A percentile compares a stretch with the other conserved stretches of the same genome.
These are phyloP conservation scores for Macrotus californicus DNA, from an alignment of 2,113 vertebrate species.

Conservation along the genomic window DNA sequence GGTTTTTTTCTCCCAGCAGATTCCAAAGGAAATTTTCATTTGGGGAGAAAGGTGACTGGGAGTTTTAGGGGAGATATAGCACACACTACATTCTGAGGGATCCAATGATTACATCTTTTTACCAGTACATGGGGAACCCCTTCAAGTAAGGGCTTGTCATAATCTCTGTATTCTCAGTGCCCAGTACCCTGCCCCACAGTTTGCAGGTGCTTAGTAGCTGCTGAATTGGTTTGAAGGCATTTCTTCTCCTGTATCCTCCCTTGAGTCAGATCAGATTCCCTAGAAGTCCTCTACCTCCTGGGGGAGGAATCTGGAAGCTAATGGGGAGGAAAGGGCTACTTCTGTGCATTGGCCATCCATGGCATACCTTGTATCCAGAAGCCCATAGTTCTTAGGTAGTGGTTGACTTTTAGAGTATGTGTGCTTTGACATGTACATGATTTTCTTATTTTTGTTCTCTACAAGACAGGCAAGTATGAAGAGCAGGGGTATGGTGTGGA, in stretches of 20 bases:
- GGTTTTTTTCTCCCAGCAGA: constrained; percentile 7
- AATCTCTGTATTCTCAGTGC: constrained; percentile 7
- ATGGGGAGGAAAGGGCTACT: background rate
- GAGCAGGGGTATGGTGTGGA: background rate
- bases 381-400: background rate
- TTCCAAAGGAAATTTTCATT: constrained; percentile 14
- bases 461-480: background rate
- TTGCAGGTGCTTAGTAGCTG: background rate
- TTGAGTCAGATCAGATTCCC: background rate
- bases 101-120: constrained; percentile 8
- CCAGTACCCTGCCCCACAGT: background rate
- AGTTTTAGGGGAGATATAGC: background rate
- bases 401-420: constrained; percentile 8
- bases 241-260: background rate
- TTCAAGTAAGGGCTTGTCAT: background rate
- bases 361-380: background rate
- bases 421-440: background rate
- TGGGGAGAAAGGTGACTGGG: background rate
- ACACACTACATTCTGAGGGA: background rate
- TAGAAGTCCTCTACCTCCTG: background rate
- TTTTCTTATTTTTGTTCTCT: background rate
- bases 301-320: background rate
- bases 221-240: background rate
- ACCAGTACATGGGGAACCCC: background rate
- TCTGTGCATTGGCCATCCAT: background rate